phyloP scores from a whole-genome alignment of 2,888 invertebrate species.

The Polietes domitor region DNA sequence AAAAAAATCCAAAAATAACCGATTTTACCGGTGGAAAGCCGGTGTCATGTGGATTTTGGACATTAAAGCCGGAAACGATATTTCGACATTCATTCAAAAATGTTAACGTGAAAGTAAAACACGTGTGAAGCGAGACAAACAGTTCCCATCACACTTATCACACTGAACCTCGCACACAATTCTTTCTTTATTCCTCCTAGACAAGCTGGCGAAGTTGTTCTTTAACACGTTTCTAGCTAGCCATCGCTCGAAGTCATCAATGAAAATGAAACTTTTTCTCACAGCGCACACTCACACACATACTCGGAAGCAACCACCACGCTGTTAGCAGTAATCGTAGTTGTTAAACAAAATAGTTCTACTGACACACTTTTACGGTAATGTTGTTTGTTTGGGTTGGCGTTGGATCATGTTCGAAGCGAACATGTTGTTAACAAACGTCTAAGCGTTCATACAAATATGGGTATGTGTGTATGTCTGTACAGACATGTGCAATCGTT shows the following conservation, averaged over 20 bases:
- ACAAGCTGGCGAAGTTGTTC: constrained; percentile 27
- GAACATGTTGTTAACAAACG: constrained; percentile 43
- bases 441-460: neutral
- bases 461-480: neutral
- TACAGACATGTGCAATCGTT: neutral
- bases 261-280: constrained; percentile 61
- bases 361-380: constrained; percentile 62
- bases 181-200: neutral
- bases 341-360: constrained; percentile 51
- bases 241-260: constrained; percentile 36
- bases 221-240: constrained; percentile 16
- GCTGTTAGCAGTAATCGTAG: constrained; percentile 24
- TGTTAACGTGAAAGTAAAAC: too few relatives aligned
- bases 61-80: too few relatives aligned
- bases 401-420: constrained; percentile 45
- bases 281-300: neutral
- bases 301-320: neutral
- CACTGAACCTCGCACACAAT: neutral
- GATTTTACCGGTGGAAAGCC: too few relatives aligned
- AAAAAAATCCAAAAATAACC: too few relatives aligned
- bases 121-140: too few relatives aligned
- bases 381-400: neutral
- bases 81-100: too few relatives aligned
- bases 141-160: neutral
- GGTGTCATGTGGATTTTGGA: too few relatives aligned